Evolutionary conservation across 2,888 invertebrate genomes (phyloP).

Genomic region (Papilio protenor): DNA sequence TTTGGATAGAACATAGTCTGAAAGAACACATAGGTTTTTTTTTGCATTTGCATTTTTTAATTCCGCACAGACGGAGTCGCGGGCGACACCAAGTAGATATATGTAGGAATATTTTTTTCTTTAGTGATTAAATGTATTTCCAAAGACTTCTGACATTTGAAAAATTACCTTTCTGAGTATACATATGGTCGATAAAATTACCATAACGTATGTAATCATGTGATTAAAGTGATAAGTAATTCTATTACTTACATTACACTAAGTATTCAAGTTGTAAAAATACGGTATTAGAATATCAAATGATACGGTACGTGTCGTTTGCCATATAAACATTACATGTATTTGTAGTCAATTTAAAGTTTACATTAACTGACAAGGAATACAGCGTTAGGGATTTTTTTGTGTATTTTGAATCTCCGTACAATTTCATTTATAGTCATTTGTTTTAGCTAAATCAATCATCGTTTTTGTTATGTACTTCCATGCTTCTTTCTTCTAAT

Average conservation of each 20-base stretch:
- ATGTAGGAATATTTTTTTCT: too few species aligned
- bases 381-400: neutral
- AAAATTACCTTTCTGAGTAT: constrained; percentile 1
- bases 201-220: neutral
- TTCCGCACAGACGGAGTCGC: too few species aligned
- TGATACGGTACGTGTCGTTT: neutral
- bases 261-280: neutral
- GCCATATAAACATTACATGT: neutral
- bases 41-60: too few species aligned
- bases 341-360: neutral
- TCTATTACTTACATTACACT: neutral
- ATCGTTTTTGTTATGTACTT: too few species aligned
- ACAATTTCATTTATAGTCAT: too few species aligned
- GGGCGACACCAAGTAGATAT: too few species aligned
- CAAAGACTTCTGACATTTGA: constrained; percentile 3
- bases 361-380: neutral
- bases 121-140: neutral
- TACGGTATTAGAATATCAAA: neutral
- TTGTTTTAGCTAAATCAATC: too few species aligned
- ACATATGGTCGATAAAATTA: neutral
- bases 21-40: too few species aligned
- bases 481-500: neutral
- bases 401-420: neutral
- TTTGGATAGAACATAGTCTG: too few species aligned
- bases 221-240: constrained; percentile 1